Base-by-base conservation (phyloP, 1,140 invertebrate species). In the Anoplolepis gracilipes region DNA sequence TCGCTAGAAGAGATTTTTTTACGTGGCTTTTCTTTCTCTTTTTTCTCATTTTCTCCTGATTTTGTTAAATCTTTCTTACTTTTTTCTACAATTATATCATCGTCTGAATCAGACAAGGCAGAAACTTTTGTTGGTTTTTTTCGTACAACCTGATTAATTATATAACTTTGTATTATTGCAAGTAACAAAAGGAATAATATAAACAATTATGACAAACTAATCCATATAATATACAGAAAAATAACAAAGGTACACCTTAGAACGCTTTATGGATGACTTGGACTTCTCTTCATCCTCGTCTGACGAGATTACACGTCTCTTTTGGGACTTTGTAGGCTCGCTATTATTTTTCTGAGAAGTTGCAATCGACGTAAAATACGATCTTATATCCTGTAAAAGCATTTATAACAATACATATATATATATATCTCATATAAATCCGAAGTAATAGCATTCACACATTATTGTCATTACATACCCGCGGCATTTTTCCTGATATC, bases 91-190 rank as follows among this genome's bases (percentile, higher is more conserved):
- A 72, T n/a, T 7, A 61, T 39, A 33, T 95, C 94, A 49, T 93
- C 92, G 6, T 95, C 94, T 7, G 94, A 95, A 88, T 95, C 94
- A 8, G 93, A 95, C 62, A 88, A 86, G 22, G 92, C 28, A 42
- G 19, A 22, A 77, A 36, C 75, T 25, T 76, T 79, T 13, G 64
- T 65, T 11, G 4, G 28, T 16, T 61, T 88, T 81, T 61, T 88
- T 81, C 4, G 69, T 77, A 72, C 16, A n/a, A 85, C 11, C 85
- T 28, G 64, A 8, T 36, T 13, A 11, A 70, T 64, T 30, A 70
- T 30, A 6, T 2, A 49, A 42, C 4, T 22, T 28, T 19, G 0
- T 0, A 79, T 78, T 72, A 7, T 72, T 46, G 39, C 1, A 70
- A 72, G 7, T 8, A 55, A 4, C 2, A 8, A 10, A 25, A 46